Base-by-base conservation (phyloP, 2,888 invertebrate genomes). In the Poecilus cupreus region DNA sequence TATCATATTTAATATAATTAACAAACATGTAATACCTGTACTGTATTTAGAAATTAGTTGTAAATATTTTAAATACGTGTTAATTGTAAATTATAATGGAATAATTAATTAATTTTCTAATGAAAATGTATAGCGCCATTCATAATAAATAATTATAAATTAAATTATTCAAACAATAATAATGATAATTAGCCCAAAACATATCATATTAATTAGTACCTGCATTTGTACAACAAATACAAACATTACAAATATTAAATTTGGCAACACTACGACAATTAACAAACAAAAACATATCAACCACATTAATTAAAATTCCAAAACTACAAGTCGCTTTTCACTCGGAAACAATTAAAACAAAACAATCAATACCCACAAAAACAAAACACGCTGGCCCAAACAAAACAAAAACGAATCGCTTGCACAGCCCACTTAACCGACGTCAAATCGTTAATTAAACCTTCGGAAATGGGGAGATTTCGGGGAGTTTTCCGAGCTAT, bases 391-490 rank as follows among this genome's bases (percentile, higher is more conserved):
- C 3, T 32, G 54, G n/a, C 26, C 26, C n/a, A 22, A 26, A 37
- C 39, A 68, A 18, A 68, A 68, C 64, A 68, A 68, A 68, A 68
- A 68, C 64, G 64, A 68, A 68, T 37, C 60, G 24, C 10, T 46
- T 18, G n/a, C 24, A 18, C 57, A 22, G 57, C 60, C 60, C 60
- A 68, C 64, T 68, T 68, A 32, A 18, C 60, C 37, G 37, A 68
- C 37, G 64, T 68, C 64, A 68, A 68, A 68, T 68, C 64, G 64
- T 68, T 68, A 68, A 68, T 68, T 68, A 68, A 68, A 37, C 37
- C 64, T 24, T 60, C n/a, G 60, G 26, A 60, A 24, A 20, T 37
- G 64, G n/a, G 64, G 64, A 16, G 10, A 37, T 64, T 37, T 68
- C 39, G 10, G 32, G 2, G 37, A 11, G 18, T 18, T 37, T 13